These are phyloP conservation scores for mouse (Mus musculus) DNA, from an alignment of 2,113 vertebrate species.

Conservation along the genomic window DNA sequence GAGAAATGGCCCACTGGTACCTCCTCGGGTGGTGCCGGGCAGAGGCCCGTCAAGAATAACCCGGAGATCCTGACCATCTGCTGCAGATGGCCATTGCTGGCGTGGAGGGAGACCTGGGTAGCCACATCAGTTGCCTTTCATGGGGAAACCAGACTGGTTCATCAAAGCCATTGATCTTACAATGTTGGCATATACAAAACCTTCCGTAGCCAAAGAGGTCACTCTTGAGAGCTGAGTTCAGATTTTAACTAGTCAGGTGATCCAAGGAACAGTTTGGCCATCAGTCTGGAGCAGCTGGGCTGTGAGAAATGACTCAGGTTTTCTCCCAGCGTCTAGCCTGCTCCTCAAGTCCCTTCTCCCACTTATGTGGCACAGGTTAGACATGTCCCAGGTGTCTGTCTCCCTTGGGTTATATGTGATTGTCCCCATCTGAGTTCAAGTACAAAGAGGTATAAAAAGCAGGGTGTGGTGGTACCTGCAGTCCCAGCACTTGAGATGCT, in stretches of 20 bases:
- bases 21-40: not conserved
- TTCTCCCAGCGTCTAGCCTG: not conserved
- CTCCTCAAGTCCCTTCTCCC: not conserved
- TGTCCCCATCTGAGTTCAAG: not conserved
- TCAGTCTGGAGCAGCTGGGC: rapidly evolving
- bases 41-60: not conserved
- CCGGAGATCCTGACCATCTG: rapidly evolving
- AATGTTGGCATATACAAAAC: not conserved
- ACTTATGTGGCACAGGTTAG: not conserved
- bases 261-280: rapidly evolving
- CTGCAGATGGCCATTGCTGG: rapidly evolving
- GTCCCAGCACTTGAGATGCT: not conserved
- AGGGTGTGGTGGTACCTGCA: not conserved
- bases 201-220: not conserved
- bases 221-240: not conserved
- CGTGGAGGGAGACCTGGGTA: not conserved
- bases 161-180: not conserved
- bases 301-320: not conserved
- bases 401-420: no score
- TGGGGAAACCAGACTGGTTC: not conserved
- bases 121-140: not conserved
- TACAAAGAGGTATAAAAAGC: not conserved
- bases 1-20: not conserved
- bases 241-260: not conserved
- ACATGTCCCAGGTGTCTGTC: not conserved